Evolutionary conservation across 2,797 vertebrate genomes (phyloP), one percentile per base, ranked within the genome.

Genomic region (Mormyrops boulengeri): DNA sequence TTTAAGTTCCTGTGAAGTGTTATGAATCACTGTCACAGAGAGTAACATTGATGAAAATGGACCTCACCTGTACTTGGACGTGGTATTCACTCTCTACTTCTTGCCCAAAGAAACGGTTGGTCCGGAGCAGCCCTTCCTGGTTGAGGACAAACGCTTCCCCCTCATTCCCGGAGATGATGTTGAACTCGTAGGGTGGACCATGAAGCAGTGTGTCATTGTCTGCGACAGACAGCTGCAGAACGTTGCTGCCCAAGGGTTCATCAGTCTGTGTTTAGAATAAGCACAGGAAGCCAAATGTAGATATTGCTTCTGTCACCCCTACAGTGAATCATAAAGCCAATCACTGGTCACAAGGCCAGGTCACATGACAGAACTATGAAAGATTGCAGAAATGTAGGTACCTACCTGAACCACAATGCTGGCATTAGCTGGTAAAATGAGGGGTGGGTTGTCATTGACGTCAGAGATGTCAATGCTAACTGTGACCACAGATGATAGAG

Each of bases 391-490:
- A 69, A 34, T 34, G 11, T 69, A n/a, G 77, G 41, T 17, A 38
- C n/a, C 2, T 92, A 99, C 98, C 96, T 99, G 99, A 93, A 99
- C 98, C 90, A 98, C 98, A 47, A 97, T 96, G 0, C 97, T 97
- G 80, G 98, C 97, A 93, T 99, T 99, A 91, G 96, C 95, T 0
- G 97, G 97, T 85, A 95, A 97, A 93, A 99, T 99, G 69, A 96
- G 93, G 3, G 98, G 98, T 0, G 97, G 95, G 92, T 99, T 99
- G 93, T 99, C 98, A 0, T 99, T 99, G 92, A 99, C 95, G 89
- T 99, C 98, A 0, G 98, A 98, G 92, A 99, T 95, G 90, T 98
- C 98, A 44, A 99, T 96, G 87, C 97, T 98, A 93, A 99, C 96
- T 0, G 95, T 96, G 55, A 97, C 96, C 0, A 97, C 97, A 0